Evolutionary conservation across 2,888 invertebrate species (phyloP).

Genomic region (Agrypnus murinus): DNA sequence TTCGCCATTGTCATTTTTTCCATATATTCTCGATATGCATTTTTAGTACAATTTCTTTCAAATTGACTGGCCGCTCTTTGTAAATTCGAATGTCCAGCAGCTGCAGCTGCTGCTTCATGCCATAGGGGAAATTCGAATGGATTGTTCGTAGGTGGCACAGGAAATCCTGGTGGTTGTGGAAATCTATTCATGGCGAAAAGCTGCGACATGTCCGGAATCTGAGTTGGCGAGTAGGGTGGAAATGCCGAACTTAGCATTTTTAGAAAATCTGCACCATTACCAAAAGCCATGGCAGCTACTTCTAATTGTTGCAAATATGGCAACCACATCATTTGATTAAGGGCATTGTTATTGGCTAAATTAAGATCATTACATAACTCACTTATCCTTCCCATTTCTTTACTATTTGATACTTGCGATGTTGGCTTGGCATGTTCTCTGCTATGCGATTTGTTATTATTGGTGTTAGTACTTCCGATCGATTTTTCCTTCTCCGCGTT

Average conservation of each 20-base stretch:
- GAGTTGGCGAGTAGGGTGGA: conserved; percentile 72
- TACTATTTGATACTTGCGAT: conserved; percentile 51
- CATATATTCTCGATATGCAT: conserved; percentile 54
- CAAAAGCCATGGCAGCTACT: conserved; percentile 73
- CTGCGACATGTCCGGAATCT: conserved; percentile 72
- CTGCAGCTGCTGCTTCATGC: conserved; percentile 82
- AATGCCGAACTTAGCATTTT: conserved; percentile 74
- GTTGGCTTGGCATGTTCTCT: conserved; percentile 37
- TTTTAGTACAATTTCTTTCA: conserved; percentile 60
- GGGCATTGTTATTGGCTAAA: conserved; percentile 65
- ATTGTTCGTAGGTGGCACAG: conserved; percentile 64
- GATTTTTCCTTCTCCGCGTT: conserved; percentile 17
- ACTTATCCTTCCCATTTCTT: conserved; percentile 22
- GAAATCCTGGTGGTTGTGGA: conserved; percentile 70
- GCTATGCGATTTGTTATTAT: conserved; percentile 34
- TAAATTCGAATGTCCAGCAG: conserved; percentile 72
- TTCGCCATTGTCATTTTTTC: conserved; percentile 46
- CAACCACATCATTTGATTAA: conserved; percentile 85
- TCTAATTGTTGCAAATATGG: conserved; percentile 80
- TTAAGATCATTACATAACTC: conserved; percentile 43
- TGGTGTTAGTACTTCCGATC: too few species aligned
- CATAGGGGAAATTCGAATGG: conserved; percentile 79
- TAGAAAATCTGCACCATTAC: conserved; percentile 74
- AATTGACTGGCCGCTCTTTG: conserved; percentile 53
- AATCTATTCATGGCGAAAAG: conserved; percentile 72